A percentile compares a stretch with the other conserved stretches of the same genome.
phyloP scores from a whole-genome alignment of 2,113 vertebrate genomes.

The Cryptomyrus ogoouensis region DNA sequence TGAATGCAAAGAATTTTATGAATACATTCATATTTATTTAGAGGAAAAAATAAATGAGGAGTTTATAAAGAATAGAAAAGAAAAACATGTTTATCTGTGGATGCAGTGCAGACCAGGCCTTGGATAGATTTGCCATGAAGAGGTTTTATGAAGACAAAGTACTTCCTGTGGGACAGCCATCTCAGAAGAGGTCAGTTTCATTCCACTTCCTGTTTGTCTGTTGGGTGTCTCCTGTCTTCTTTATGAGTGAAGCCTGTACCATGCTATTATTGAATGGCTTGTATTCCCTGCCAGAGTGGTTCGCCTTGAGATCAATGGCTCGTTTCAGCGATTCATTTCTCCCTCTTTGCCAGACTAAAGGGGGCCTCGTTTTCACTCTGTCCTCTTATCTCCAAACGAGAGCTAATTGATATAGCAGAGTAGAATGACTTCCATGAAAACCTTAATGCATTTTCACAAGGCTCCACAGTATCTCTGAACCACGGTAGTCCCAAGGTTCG shows the following conservation, averaged over 20 bases:
- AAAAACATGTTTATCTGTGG: slow-evolving; percentile 12
- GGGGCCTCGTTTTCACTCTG: background rate
- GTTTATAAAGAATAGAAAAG: background rate
- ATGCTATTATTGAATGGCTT: background rate
- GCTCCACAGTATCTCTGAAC: background rate
- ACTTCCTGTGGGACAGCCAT: slow-evolving; percentile 87
- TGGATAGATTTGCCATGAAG: slow-evolving; percentile 98
- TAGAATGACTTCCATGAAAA: background rate
- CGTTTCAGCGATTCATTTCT: background rate
- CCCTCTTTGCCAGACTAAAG: background rate
- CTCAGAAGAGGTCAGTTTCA: slow-evolving; percentile 83
- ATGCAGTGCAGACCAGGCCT: slow-evolving; percentile 83
- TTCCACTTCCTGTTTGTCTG: slow-evolving; percentile 28
- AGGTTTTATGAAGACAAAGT: slow-evolving; percentile 98
- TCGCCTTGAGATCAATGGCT: background rate
- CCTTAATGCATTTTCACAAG: background rate
- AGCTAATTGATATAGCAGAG: background rate
- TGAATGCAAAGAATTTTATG: background rate
- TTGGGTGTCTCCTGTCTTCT: background rate
- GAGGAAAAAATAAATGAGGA: background rate
- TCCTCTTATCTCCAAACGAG: background rate
- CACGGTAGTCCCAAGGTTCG: background rate
- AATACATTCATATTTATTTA: slow-evolving; percentile 2
- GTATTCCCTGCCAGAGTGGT: background rate
- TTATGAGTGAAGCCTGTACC: slow-evolving; percentile 4